These are phyloP conservation scores for Parauchenoglanis punctatus DNA, from an alignment of 2,797 vertebrate genomes.

Conservation along the genomic window DNA sequence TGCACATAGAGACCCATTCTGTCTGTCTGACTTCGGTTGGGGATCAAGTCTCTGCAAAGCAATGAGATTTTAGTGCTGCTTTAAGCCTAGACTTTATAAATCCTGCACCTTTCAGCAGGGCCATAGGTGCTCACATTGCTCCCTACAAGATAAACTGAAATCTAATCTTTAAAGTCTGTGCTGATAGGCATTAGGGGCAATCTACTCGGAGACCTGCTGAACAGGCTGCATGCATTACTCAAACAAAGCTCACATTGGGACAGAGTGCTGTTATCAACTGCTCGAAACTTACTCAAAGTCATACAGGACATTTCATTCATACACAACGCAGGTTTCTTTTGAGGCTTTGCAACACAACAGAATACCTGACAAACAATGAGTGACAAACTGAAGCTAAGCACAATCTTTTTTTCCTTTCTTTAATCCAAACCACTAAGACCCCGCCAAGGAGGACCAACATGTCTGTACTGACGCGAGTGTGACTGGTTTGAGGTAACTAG, in stretches of 20 bases:
- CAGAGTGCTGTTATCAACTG: neutral
- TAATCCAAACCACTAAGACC: neutral
- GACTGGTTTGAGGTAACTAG: neutral
- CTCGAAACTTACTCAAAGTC: neutral
- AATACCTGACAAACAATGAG: neutral
- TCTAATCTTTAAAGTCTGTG: constrained; percentile 59
- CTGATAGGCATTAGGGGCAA: constrained; percentile 53
- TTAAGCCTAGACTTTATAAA: constrained; percentile 37
- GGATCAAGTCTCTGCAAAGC: constrained; percentile 40
- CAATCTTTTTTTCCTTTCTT: neutral
- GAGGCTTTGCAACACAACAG: neutral
- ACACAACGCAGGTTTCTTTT: neutral
- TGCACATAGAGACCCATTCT: constrained; percentile 25
- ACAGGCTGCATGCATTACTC: constrained; percentile 4
- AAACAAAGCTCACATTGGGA: neutral
- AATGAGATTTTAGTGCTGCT: constrained; percentile 14
- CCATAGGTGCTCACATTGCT: constrained; percentile 32
- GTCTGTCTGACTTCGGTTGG: neutral
- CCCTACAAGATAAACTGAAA: constrained; percentile 54
- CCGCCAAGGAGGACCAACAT: neutral
- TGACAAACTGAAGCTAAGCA: neutral
- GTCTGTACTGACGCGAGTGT: neutral
- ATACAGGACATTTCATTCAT: neutral
- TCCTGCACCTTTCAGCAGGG: constrained; percentile 34
- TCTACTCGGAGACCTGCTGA: constrained; percentile 46